Evolutionary conservation across 2,797 vertebrate genomes (phyloP).

Genomic region (Hyperoplus lanceolatus): DNA sequence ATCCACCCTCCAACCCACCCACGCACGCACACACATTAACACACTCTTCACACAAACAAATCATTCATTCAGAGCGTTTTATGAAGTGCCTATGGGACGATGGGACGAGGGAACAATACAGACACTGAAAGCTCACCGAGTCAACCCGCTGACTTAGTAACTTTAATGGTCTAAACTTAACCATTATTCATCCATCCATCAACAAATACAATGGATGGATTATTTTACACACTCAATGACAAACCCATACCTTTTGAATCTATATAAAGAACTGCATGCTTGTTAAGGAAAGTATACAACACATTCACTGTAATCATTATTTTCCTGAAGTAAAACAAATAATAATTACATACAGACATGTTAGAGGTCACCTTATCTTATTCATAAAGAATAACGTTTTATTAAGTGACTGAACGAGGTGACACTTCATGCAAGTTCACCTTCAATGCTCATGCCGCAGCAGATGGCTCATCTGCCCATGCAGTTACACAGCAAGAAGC

Average conservation of each 20-base stretch:
- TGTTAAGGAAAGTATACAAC: conserved; percentile 10
- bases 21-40: conserved; percentile 7
- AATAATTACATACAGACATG: not conserved
- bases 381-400: conserved; percentile 1
- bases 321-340: not conserved
- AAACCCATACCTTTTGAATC: conserved; percentile 26
- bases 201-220: conserved; percentile 38
- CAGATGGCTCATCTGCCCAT: conserved; percentile 56
- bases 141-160: conserved; percentile 40
- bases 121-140: conserved; percentile 45
- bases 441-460: conserved; percentile 45
- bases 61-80: conserved; percentile 74
- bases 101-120: conserved; percentile 55
- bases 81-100: conserved; percentile 65
- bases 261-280: not conserved
- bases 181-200: conserved; percentile 48
- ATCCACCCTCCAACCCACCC: conserved; percentile 15
- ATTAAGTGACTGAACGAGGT: not conserved
- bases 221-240: conserved; percentile 34
- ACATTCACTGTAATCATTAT: not conserved
- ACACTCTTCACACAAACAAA: conserved; percentile 59
- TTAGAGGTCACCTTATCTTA: not conserved
- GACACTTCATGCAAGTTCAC: conserved; percentile 52
- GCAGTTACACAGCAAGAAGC: conserved; percentile 21
- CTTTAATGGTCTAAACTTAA: conserved; percentile 38